Conservation (phyloP, 2,888 invertebrate genomes). For the Fragum whitleyi region DNA sequence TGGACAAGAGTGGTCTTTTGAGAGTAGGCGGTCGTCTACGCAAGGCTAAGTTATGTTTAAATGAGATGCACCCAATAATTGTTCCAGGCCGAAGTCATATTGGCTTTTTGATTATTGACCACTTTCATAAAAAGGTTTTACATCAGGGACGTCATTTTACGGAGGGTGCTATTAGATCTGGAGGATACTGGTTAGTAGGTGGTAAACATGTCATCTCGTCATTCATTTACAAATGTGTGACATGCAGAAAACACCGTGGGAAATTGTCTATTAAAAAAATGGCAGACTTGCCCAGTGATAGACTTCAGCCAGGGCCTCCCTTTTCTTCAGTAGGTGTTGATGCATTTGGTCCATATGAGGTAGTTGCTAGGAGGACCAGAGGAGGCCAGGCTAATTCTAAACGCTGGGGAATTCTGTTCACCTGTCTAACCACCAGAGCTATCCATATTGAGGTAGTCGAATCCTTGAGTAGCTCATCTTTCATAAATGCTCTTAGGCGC, state of each 20-base stretch:
- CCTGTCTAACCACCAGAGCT: not conserved
- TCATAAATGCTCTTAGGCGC: not conserved
- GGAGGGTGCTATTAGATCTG: not conserved
- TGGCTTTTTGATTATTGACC: not conserved
- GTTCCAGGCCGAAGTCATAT: not conserved
- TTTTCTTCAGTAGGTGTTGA: too few relatives aligned
- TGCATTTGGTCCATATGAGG: not conserved
- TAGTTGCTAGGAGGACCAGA: not conserved
- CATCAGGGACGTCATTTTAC: slow-evolving; percentile 12
- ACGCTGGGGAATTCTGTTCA: not conserved
- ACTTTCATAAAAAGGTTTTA: not conserved
- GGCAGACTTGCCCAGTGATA: not conserved
- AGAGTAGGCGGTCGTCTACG: slow-evolving; percentile 2
- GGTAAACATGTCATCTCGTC: not conserved
- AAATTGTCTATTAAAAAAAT: not conserved
- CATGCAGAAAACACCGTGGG: not conserved
- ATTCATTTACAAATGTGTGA: too few relatives aligned
- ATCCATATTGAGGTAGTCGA: not conserved
- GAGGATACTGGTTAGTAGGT: not conserved
- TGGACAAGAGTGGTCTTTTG: not conserved
- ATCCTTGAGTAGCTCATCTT: not conserved
- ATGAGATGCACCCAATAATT: too few relatives aligned
- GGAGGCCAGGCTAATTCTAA: not conserved
- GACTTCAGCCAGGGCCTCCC: not conserved
- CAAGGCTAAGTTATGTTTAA: not conserved